These are phyloP conservation scores for Tetragnatha versicolor DNA, from an alignment of 1,140 invertebrate species.

Conservation along the genomic window DNA sequence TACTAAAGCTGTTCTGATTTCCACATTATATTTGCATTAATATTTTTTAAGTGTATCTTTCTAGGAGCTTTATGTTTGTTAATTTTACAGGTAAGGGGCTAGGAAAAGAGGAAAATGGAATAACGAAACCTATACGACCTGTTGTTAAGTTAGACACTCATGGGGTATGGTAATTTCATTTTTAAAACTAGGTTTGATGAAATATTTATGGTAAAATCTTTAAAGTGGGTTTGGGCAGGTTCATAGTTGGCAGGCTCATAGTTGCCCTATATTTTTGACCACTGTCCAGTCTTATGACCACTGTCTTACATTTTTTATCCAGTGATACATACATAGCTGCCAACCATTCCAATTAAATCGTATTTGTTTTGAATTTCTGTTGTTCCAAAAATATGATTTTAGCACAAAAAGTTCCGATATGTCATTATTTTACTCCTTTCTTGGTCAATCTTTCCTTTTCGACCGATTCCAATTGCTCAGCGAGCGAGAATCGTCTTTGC, in stretches of 20 bases:
- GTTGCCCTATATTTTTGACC: not conserved
- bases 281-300: not conserved
- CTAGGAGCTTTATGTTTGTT: not conserved
- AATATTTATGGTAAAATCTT: not conserved
- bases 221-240: not conserved
- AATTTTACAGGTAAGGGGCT: slow-evolving; percentile 21
- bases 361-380: too few species aligned
- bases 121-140: slow-evolving; percentile 8
- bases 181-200: not conserved
- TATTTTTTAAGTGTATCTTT: not conserved
- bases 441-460: too few species aligned
- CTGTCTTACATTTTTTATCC: not conserved
- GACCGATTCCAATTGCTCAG: too few species aligned
- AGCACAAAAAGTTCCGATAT: too few species aligned
- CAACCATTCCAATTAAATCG: too few species aligned
- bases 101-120: slow-evolving; percentile 39
- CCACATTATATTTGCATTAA: not conserved
- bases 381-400: too few species aligned
- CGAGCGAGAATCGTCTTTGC: too few species aligned
- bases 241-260: not conserved
- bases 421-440: too few species aligned
- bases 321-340: not conserved
- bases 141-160: slow-evolving; percentile 7
- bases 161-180: not conserved
- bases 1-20: not conserved